Conservation (phyloP, 2,797 vertebrate genomes). For the Pangasius djambal region DNA sequence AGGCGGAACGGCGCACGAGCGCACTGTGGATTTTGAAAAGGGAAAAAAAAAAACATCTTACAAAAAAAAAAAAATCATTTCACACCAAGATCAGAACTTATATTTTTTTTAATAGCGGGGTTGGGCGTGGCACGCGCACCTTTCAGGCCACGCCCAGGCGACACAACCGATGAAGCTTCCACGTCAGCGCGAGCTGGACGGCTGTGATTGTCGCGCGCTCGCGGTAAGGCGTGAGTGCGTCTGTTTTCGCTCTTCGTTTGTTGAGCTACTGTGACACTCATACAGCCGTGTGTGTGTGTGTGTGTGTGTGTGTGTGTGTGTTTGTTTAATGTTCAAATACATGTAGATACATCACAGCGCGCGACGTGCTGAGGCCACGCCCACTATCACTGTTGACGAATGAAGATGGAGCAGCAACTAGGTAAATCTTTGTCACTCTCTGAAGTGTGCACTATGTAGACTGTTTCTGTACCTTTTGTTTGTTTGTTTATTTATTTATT, state of each 20-base stretch:
- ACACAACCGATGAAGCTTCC: neutral
- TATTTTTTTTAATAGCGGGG: neutral
- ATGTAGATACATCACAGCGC: too few relatives aligned
- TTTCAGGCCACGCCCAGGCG: too few relatives aligned
- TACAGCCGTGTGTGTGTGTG: neutral
- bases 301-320: neutral
- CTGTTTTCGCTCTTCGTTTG: neutral
- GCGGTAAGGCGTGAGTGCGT: constrained; percentile 1
- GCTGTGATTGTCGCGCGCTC: constrained; percentile 26
- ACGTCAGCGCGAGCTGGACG: constrained; percentile 29
- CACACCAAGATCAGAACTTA: neutral
- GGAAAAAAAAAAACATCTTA: neutral
- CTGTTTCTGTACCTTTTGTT: neutral
- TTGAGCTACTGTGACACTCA: too few relatives aligned
- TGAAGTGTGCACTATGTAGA: neutral
- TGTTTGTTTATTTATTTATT: too few relatives aligned
- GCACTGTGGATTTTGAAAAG: neutral
- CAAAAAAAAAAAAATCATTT: neutral
- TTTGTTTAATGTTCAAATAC: neutral
- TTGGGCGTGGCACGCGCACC: neutral
- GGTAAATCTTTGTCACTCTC: constrained; percentile 51
- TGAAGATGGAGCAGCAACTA: constrained; percentile 63
- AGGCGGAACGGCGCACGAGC: neutral
- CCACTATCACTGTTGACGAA: constrained; percentile 35
- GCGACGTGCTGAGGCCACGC: neutral